Percentiles rank a stretch among this genome's conserved stretches.
Conservation (phyloP, 2,797 vertebrate species). For the Trachops cirrhosus region DNA sequence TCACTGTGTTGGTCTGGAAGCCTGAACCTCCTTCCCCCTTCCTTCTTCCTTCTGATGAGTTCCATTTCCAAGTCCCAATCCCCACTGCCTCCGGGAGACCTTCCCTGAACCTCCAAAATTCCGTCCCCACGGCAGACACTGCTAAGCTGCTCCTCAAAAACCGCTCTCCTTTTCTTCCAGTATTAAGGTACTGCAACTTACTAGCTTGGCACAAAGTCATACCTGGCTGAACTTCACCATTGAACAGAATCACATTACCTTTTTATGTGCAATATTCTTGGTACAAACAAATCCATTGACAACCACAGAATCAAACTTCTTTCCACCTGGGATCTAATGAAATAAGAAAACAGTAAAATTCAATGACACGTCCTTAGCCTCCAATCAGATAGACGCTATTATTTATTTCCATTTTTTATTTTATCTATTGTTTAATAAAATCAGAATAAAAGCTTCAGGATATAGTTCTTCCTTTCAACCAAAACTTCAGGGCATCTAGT, state of each 20-base stretch:
- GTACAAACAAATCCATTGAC: constrained; percentile 98
- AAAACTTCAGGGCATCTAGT: neutral
- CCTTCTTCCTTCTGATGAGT: neutral
- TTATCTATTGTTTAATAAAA: constrained; percentile 3
- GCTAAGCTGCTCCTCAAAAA: neutral
- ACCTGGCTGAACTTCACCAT: neutral
- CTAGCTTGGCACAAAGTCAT: neutral
- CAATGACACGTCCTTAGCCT: neutral
- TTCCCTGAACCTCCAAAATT: neutral
- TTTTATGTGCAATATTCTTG: constrained; percentile 99
- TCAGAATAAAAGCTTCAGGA: constrained; percentile 9
- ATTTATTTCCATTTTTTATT: constrained; percentile 1
- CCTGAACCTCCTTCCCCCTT: neutral
- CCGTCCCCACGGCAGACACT: neutral
- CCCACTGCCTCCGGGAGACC: neutral
- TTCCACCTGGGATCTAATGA: constrained; percentile 94
- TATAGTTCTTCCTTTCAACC: neutral
- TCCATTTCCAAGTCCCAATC: neutral
- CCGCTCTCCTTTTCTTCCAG: neutral
- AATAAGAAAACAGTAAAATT: constrained; percentile 60
- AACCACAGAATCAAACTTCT: constrained; percentile 96
- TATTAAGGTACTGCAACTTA: neutral
- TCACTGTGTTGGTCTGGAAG: neutral
- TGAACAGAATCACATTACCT: constrained; percentile 84
- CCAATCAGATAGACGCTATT: neutral